A percentile compares a stretch with the other conserved stretches of the same genome.
Evolutionary conservation across 1,140 invertebrate species (phyloP).

Genomic region (Chrysomallon squamiferum): DNA sequence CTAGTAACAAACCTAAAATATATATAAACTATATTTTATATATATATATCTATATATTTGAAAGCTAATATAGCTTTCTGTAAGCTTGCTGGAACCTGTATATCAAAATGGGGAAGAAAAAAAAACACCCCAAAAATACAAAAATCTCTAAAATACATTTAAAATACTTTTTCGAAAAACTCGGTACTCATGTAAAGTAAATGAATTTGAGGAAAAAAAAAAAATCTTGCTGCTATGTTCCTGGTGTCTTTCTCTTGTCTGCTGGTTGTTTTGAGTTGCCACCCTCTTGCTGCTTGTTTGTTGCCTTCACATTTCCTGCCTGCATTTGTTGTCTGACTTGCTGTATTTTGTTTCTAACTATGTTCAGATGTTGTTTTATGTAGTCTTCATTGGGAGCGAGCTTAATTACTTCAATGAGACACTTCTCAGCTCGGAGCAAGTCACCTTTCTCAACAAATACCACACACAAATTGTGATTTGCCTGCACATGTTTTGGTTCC

Average conservation of each 20-base stretch:
- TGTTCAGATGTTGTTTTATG: conserved; percentile 84
- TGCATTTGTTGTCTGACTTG: conserved; percentile 13
- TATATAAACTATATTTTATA: no score
- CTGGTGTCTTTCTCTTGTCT: not conserved
- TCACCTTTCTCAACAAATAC: conserved; percentile 91
- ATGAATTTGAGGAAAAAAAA: no score
- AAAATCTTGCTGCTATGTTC: no score
- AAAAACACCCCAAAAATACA: no score
- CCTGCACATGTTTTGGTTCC: conserved; percentile 92
- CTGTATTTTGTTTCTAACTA: conserved; percentile 74
- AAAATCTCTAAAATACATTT: no score
- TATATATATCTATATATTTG: no score
- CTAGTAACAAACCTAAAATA: no score
- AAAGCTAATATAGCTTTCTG: no score
- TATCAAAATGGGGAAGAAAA: no score
- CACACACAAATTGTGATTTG: conserved; percentile 94
- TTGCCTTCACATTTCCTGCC: conserved; percentile 1
- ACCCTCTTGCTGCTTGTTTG: not conserved
- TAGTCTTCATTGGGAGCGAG: conserved; percentile 86
- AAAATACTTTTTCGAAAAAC: no score
- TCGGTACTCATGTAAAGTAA: no score
- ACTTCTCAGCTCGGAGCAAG: conserved; percentile 81
- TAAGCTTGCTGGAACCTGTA: no score
- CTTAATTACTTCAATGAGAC: conserved; percentile 78
- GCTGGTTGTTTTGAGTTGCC: conserved; percentile 5